Percentiles rank a stretch among this genome's conserved stretches.
Evolutionary conservation across 2,113 vertebrate species (phyloP).

Genomic region (Origma solitaria): DNA sequence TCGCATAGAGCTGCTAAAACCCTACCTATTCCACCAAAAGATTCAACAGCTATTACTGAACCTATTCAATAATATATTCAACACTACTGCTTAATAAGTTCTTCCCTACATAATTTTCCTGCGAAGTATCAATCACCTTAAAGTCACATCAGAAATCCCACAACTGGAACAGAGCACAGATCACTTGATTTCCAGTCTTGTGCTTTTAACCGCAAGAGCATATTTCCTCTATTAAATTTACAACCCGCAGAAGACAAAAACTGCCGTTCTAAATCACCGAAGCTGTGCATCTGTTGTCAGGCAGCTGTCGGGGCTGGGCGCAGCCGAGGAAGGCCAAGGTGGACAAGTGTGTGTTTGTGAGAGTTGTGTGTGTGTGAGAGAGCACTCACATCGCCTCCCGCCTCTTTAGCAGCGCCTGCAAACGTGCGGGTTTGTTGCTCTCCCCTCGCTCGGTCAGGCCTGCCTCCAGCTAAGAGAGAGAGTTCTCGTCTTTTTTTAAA

Average conservation of each 20-base stretch:
- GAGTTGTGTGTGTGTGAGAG: background rate
- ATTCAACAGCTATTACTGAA: background rate
- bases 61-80: background rate
- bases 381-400: background rate
- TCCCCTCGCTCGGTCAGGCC: background rate
- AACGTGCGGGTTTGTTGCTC: background rate
- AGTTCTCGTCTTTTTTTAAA: background rate
- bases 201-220: conserved; percentile 40
- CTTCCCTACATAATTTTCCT: background rate
- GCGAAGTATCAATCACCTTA: background rate
- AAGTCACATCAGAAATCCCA: background rate
- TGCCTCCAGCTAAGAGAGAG: background rate
- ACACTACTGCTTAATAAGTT: background rate
- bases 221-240: conserved; percentile 45
- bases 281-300: background rate
- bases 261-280: background rate
- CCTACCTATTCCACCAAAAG: background rate
- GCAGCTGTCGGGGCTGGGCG: background rate
- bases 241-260: conserved; percentile 6
- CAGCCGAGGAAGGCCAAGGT: background rate
- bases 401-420: background rate
- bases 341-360: background rate
- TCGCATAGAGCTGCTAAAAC: background rate
- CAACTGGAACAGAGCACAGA: background rate
- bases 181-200: conserved; percentile 62